These are phyloP conservation scores for Grallaria varia DNA, from an alignment of 2,113 vertebrate genomes.

Conservation along the genomic window DNA sequence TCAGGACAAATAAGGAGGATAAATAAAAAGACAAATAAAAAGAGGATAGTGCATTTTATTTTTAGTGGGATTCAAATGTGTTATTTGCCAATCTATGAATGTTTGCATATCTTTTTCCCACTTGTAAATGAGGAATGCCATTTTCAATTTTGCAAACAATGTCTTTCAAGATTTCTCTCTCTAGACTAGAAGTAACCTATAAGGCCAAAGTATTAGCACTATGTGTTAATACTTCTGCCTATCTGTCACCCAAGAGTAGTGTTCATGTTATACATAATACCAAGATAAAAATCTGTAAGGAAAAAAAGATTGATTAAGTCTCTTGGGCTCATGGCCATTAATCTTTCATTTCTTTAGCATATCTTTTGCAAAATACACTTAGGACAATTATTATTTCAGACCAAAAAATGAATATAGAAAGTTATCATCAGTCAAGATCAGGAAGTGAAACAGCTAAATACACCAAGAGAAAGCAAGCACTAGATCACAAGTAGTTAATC, in stretches of 20 bases:
- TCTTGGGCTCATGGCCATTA: background rate
- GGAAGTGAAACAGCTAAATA: background rate
- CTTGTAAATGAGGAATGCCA: background rate
- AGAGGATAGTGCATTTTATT: background rate
- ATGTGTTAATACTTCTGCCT: background rate
- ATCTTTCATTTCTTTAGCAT: background rate
- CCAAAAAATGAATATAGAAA: background rate
- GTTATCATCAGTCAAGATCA: background rate
- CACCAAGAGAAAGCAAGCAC: background rate
- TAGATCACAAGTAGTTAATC: background rate
- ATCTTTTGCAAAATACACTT: background rate
- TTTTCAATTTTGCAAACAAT: background rate
- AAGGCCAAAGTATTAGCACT: background rate
- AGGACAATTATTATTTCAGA: background rate
- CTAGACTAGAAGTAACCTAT: background rate
- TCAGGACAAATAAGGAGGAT: background rate
- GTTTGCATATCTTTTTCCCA: background rate
- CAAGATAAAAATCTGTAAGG: background rate
- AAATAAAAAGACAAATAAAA: no score
- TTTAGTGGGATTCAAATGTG: background rate
- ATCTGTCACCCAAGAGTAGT: background rate
- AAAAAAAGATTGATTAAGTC: background rate
- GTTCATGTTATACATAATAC: background rate
- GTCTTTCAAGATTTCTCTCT: background rate
- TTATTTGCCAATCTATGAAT: background rate